Percentiles rank a stretch among this genome's conserved stretches.
phyloP scores from a whole-genome alignment of 2,888 invertebrate species.

The Epistrophella euchroma region DNA sequence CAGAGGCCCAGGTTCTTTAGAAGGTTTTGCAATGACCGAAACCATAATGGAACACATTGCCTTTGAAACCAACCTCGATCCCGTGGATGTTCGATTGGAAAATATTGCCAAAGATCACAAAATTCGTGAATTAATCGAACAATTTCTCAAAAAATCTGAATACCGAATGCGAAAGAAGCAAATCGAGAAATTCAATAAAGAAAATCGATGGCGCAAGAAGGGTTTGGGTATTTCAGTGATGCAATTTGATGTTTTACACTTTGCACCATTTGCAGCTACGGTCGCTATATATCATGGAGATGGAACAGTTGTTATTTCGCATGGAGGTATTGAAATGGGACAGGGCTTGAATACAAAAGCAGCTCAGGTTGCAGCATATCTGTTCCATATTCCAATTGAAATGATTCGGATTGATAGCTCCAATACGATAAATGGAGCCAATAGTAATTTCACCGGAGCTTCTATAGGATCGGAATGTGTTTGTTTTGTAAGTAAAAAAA shows the following conservation, averaged over 20 bases:
- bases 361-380: constrained; percentile 90
- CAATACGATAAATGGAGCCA: constrained; percentile 87
- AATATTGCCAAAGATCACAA: constrained; percentile 84
- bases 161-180: constrained; percentile 85
- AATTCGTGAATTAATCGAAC: constrained; percentile 84
- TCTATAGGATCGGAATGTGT: constrained; percentile 90
- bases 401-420: constrained; percentile 88
- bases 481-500: constrained; percentile 84
- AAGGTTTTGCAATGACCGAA: constrained; percentile 87
- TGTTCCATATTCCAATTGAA: constrained; percentile 88
- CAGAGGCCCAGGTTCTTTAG: constrained; percentile 87
- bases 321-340: constrained; percentile 91
- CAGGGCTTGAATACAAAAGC: constrained; percentile 90
- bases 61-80: constrained; percentile 85
- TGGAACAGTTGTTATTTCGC: constrained; percentile 89
- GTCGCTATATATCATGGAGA: constrained; percentile 89
- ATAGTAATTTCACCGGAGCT: constrained; percentile 88
- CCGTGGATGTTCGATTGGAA: constrained; percentile 85
- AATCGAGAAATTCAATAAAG: constrained; percentile 87
- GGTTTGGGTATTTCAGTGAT: constrained; percentile 89
- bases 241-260: constrained; percentile 86
- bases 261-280: constrained; percentile 86
- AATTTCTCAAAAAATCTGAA: constrained; percentile 85
- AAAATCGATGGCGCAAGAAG: constrained; percentile 92
- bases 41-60: constrained; percentile 89